Evolutionary conservation across 2,113 vertebrate genomes (phyloP), one percentile per base, ranked within the genome.

Genomic region (Pseudorhombus dupliciocellatus): DNA sequence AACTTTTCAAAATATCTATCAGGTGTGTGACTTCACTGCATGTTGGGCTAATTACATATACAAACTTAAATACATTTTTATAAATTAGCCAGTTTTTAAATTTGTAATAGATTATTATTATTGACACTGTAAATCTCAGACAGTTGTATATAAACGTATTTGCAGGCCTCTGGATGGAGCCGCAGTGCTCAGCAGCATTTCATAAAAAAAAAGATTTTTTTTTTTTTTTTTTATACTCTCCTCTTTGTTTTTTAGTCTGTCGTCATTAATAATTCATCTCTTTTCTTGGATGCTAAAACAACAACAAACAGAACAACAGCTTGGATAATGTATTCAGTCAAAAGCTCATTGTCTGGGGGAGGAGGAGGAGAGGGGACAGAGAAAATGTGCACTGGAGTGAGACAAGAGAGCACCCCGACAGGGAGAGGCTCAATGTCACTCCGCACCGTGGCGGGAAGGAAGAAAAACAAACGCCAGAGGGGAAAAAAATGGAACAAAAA

Each of bases 281-380:
- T 78, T 84, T 83, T 83, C 88, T 84, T 75, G 76, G 83, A 80
- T 86, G 82, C 88, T 88, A 90, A 90, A 89, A 92, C 89, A 92
- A 90, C 89, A 91, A 91, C 88, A 91, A 92, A 90, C 87, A 89
- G 86, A 89, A 92, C 89, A 92, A 92, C 88, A 90, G 88, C 90
- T 87, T 70, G 42, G 86, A 88, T 92, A 91, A 92, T 92, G 83
- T 92, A 92, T 92, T 90, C 90, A 92, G 90, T 90, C 83, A 87
- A 90, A 90, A 88, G 89, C 90, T 89, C 85, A 80, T 83, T 81
- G 89, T 92, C 83, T 88, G 66, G 73, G 80, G 90, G 77, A 54
- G 71, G 66, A 54, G 71, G 66, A 68, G 75, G 80, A 67, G 77
- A 76, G 80, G 85, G 90, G 88, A 82, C 84, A 89, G 81, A n/a